Percentiles rank a stretch among this genome's conserved stretches.
Evolutionary conservation across 2,797 vertebrate genomes (phyloP).

Genomic region (Sebastes aleutianus): DNA sequence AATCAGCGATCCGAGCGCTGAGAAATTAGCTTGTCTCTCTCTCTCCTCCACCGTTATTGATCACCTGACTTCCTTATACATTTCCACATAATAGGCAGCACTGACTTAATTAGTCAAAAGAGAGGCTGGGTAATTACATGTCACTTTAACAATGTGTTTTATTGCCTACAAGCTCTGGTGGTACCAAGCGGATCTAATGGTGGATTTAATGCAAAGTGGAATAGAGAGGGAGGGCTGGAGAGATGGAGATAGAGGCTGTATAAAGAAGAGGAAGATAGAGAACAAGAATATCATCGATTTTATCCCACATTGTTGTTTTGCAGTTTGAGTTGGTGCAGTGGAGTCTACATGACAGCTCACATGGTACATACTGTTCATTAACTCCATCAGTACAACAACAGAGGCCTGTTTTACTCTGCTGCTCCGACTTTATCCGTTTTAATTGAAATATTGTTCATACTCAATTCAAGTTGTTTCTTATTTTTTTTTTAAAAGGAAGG

Average conservation of each 20-base stretch:
- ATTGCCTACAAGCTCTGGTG: conserved; percentile 70
- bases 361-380: neutral
- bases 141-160: conserved; percentile 80
- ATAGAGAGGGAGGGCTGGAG: conserved; percentile 18
- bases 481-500: too few relatives aligned
- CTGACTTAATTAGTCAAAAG: conserved; percentile 81
- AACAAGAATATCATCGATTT: neutral
- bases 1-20: conserved; percentile 56
- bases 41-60: conserved; percentile 74
- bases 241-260: neutral
- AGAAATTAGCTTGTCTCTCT: conserved; percentile 70
- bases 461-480: neutral
- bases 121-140: conserved; percentile 77
- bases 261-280: neutral
- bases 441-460: neutral
- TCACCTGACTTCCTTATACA: conserved; percentile 78
- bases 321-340: neutral
- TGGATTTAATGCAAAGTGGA: conserved; percentile 60
- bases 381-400: neutral
- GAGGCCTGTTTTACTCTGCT: neutral
- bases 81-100: conserved; percentile 75
- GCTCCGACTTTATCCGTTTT: neutral
- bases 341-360: neutral
- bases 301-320: neutral
- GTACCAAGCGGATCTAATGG: conserved; percentile 59